Conservation (phyloP, 2,113 vertebrate genomes). For the Oryctolagus cuniculus region DNA sequence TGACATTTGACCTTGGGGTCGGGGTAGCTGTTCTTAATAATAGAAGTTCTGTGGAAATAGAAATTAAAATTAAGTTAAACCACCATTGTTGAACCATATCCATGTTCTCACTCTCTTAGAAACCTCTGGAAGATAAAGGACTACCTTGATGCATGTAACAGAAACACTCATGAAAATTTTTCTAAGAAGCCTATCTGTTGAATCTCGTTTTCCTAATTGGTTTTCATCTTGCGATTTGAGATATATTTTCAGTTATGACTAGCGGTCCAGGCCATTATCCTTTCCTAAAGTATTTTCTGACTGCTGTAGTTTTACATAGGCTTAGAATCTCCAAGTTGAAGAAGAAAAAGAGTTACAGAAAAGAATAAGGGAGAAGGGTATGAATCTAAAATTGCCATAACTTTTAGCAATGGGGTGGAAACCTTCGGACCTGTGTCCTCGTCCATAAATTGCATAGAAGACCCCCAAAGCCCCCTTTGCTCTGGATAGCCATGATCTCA, state of each 20-base stretch:
- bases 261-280: background rate
- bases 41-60: background rate
- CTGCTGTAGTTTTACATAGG: background rate
- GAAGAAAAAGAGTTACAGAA: background rate
- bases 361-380: background rate
- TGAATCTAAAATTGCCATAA: background rate
- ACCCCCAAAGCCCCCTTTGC: background rate
- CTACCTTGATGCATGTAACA: background rate
- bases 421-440: background rate
- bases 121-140: constrained; percentile 25
- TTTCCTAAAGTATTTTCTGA: background rate
- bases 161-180: background rate
- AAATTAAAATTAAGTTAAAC: constrained; percentile 50
- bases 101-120: background rate
- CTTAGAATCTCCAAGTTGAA: constrained; percentile 42
- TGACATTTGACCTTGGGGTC: background rate
- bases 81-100: background rate
- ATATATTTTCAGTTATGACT: background rate
- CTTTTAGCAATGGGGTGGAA: background rate
- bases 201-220: background rate
- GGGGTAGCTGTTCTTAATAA: background rate
- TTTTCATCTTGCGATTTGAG: background rate
- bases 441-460: background rate
- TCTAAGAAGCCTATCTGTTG: background rate
- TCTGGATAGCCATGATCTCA: background rate